Percentiles rank a stretch among this genome's conserved stretches.
These are phyloP conservation scores for Discoglossus pictus DNA, from an alignment of 2,797 vertebrate species.

Conservation along the genomic window DNA sequence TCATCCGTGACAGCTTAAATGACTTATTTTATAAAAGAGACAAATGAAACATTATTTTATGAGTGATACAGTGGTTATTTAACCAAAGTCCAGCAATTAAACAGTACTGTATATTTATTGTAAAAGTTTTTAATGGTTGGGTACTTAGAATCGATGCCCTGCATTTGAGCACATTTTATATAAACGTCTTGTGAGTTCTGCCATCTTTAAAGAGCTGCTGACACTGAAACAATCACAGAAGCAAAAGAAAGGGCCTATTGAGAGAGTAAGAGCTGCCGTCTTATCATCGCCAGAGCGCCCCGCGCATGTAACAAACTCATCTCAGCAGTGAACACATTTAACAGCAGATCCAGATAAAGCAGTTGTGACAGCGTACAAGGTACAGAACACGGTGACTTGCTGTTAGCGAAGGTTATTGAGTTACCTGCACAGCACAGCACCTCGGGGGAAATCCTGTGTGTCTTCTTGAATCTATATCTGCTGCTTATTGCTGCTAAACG, in stretches of 20 bases:
- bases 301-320: conserved; percentile 9
- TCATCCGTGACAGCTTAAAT: no score
- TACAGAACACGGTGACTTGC: conserved; percentile 22
- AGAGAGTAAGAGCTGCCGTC: background rate
- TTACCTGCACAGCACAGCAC: conserved; percentile 11
- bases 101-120: no score
- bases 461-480: conserved; percentile 15
- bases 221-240: background rate
- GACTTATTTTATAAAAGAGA: no score
- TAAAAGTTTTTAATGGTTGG: no score
- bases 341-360: conserved; percentile 1
- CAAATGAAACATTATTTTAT: no score
- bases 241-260: background rate
- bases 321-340: conserved; percentile 2
- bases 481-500: conserved; percentile 13
- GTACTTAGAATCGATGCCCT: no score
- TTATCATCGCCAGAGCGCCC: background rate
- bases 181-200: no score
- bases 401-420: conserved; percentile 27
- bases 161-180: no score
- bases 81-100: no score
- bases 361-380: conserved; percentile 32
- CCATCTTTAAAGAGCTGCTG: no score
- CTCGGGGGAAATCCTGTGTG: conserved; percentile 9
- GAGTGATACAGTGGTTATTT: no score